Conservation (phyloP, 2,113 vertebrate genomes). For the Paedocypris sp. region DNA sequence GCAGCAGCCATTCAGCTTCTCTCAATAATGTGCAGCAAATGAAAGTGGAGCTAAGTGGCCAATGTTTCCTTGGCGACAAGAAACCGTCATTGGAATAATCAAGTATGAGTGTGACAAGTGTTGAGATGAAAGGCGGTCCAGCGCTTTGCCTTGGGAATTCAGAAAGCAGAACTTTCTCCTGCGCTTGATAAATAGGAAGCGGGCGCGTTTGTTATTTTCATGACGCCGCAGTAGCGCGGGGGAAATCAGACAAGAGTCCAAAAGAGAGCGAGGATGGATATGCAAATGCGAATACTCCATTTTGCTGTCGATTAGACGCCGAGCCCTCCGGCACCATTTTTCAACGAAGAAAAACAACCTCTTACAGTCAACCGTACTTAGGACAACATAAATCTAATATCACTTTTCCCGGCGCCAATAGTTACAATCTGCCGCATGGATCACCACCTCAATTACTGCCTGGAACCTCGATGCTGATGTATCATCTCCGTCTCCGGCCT, state of each 20-base stretch:
- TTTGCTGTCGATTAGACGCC: not conserved
- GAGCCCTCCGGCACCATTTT: not conserved
- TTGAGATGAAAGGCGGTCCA: slow-evolving; percentile 2
- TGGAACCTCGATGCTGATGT: not conserved
- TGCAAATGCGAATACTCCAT: no score
- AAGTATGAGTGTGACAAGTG: not conserved
- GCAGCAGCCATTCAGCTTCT: not conserved
- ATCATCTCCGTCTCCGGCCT: not conserved
- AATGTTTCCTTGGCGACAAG: not conserved
- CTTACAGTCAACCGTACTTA: not conserved
- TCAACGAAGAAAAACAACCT: not conserved
- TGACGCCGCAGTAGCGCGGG: not conserved
- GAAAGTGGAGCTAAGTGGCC: not conserved
- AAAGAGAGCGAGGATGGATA: not conserved
- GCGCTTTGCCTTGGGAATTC: slow-evolving; percentile 1
- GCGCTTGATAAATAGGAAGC: not conserved
- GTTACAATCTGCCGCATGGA: not conserved
- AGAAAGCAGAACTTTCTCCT: not conserved
- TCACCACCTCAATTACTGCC: not conserved
- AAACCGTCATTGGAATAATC: not conserved
- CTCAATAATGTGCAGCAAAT: not conserved
- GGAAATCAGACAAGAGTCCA: not conserved
- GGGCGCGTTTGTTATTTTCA: not conserved
- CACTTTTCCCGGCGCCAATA: not conserved
- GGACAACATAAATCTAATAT: not conserved